Evolutionary conservation across 2,113 vertebrate species (phyloP).

Genomic region (Mungos mungo): DNA sequence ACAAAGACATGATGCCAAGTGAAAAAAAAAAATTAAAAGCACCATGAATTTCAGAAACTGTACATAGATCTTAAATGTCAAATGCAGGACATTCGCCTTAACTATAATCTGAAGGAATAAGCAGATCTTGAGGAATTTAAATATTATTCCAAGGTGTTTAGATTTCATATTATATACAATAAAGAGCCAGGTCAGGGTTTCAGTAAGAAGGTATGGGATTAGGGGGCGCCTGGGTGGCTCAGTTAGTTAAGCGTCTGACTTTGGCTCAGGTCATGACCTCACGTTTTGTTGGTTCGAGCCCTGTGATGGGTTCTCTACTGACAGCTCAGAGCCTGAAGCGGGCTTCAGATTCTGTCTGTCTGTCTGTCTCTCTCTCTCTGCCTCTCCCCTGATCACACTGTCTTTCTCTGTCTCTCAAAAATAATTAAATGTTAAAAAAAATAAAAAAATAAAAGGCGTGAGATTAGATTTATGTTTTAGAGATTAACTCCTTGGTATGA

Average conservation of each 20-base stretch:
- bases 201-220: not conserved
- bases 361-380: no score
- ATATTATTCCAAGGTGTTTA: not conserved
- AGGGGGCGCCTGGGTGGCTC: no score
- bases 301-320: no score
- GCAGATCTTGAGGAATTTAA: not conserved
- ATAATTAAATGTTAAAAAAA: no score
- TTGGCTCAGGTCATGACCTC: no score
- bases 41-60: not conserved
- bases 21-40: not conserved
- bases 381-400: no score
- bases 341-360: no score
- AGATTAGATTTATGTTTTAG: not conserved
- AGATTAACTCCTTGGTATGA: not conserved
- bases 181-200: not conserved
- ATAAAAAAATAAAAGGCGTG: not conserved
- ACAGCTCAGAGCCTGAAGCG: no score
- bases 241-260: no score
- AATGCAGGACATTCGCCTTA: not conserved
- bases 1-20: not conserved
- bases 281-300: no score
- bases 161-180: not conserved
- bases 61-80: not conserved
- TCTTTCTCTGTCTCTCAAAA: no score
- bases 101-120: not conserved